phyloP scores from a whole-genome alignment of 2,888 invertebrate species.

The Chymomyza procnemis region DNA sequence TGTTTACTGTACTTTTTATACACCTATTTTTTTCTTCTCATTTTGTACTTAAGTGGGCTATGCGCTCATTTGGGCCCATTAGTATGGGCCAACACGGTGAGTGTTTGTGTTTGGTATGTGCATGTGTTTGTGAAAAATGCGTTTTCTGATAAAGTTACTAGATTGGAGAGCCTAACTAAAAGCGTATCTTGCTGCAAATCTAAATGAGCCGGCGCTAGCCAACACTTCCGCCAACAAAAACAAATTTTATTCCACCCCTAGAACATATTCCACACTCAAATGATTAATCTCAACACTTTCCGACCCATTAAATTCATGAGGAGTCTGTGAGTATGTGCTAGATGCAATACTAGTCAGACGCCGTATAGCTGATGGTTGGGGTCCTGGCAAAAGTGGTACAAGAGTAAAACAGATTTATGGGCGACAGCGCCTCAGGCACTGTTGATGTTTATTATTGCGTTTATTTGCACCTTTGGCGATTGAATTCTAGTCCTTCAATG shows the following conservation, averaged over 20 bases:
- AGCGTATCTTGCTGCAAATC: conserved; percentile 46
- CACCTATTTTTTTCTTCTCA: neutral
- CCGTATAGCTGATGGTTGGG: neutral
- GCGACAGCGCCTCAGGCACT: too few species aligned
- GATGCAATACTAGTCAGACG: too few species aligned
- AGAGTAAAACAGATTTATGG: neutral
- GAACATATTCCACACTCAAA: conserved; percentile 21
- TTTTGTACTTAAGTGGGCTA: conserved; percentile 1
- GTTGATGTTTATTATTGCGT: too few species aligned
- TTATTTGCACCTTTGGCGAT: too few species aligned
- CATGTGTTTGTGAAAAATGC: neutral
- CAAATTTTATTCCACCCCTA: conserved; percentile 22
- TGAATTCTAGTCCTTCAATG: too few species aligned
- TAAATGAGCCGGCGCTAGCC: conserved; percentile 45
- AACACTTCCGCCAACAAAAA: neutral
- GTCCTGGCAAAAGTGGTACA: neutral
- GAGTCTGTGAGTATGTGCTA: neutral
- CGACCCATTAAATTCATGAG: conserved; percentile 69
- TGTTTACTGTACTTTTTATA: neutral
- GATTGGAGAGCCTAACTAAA: conserved; percentile 37
- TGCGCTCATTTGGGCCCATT: neutral
- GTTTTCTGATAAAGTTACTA: conserved; percentile 56
- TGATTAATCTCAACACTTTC: conserved; percentile 74
- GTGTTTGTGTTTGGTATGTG: neutral
- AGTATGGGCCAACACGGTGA: neutral